Percentiles rank a stretch among this genome's conserved stretches.
Conservation (phyloP, 2,888 invertebrate species). For the Galeruca laticollis region DNA sequence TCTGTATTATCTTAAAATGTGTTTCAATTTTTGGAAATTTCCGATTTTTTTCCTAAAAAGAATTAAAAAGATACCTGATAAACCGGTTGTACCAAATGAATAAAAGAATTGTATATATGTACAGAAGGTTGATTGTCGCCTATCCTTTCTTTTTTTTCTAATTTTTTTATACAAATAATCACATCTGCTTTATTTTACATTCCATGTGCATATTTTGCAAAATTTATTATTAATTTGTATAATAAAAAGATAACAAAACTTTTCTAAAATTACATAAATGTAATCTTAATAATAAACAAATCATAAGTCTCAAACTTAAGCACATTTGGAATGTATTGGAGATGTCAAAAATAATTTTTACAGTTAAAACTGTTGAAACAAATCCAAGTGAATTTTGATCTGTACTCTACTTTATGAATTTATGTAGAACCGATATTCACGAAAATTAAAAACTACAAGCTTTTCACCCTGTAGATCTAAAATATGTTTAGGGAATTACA, state of each 20-base stretch:
- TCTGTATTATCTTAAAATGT: background rate
- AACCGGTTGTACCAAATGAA: constrained; percentile 57
- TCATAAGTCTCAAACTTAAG: constrained; percentile 36
- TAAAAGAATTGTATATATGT: constrained; percentile 55
- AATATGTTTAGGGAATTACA: too few species aligned
- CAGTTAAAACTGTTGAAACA: too few species aligned
- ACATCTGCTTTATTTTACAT: constrained; percentile 46
- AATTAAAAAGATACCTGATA: constrained; percentile 54
- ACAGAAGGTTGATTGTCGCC: constrained; percentile 48
- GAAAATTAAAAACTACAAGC: too few species aligned
- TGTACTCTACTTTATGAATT: too few species aligned
- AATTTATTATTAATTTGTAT: constrained; percentile 47
- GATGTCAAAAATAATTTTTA: constrained; percentile 18
- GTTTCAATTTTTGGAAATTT: background rate
- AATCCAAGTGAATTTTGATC: too few species aligned
- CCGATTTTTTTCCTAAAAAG: constrained; percentile 18
- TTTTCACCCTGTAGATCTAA: too few species aligned
- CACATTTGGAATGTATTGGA: constrained; percentile 28
- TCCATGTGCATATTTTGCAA: constrained; percentile 41
- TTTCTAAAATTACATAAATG: constrained; percentile 19
- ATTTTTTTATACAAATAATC: constrained; percentile 47
- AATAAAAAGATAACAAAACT: background rate
- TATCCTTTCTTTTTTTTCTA: constrained; percentile 41
- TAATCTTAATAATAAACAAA: constrained; percentile 26
- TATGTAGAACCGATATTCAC: too few species aligned